Percentiles rank a stretch among this genome's conserved stretches.
These are phyloP conservation scores for Amniataba percoides DNA, from an alignment of 2,797 vertebrate species.

Conservation along the genomic window DNA sequence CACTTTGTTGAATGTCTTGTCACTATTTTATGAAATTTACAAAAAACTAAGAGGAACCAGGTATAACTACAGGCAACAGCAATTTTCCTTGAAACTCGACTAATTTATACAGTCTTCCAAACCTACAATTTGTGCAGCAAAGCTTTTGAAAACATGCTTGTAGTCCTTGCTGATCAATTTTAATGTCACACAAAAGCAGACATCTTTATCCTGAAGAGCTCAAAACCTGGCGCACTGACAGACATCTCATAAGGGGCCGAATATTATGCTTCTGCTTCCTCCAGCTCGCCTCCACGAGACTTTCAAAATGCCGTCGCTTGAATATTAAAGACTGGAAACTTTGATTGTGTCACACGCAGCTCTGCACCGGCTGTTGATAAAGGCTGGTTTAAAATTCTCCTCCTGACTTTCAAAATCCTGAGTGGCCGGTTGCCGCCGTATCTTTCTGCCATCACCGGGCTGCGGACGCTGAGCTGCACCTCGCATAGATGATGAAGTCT, in stretches of 20 bases:
- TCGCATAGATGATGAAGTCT: constrained; percentile 5
- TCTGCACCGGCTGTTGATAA: constrained; percentile 6
- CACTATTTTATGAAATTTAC: neutral
- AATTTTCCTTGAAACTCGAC: constrained; percentile 28
- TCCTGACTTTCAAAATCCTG: constrained; percentile 28
- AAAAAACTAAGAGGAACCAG: no score
- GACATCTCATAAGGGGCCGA: neutral
- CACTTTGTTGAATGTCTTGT: neutral
- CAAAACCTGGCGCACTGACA: neutral
- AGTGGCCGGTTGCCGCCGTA: constrained; percentile 35
- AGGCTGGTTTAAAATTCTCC: constrained; percentile 29
- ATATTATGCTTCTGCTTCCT: constrained; percentile 3
- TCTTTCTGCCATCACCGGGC: constrained; percentile 30
- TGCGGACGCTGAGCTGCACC: constrained; percentile 42
- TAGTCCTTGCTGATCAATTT: neutral
- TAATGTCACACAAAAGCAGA: neutral
- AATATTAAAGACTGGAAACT: constrained; percentile 44
- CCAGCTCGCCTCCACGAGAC: constrained; percentile 1
- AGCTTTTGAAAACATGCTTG: neutral
- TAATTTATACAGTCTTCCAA: constrained; percentile 9
- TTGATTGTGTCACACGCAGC: constrained; percentile 26
- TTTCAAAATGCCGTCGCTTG: constrained; percentile 10
- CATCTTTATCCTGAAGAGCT: neutral
- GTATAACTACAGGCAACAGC: constrained; percentile 29
- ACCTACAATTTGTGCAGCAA: constrained; percentile 12